A percentile compares a stretch with the other conserved stretches of the same genome.
phyloP scores from a whole-genome alignment of 2,888 invertebrate genomes.

The Drosophila emarginata region DNA sequence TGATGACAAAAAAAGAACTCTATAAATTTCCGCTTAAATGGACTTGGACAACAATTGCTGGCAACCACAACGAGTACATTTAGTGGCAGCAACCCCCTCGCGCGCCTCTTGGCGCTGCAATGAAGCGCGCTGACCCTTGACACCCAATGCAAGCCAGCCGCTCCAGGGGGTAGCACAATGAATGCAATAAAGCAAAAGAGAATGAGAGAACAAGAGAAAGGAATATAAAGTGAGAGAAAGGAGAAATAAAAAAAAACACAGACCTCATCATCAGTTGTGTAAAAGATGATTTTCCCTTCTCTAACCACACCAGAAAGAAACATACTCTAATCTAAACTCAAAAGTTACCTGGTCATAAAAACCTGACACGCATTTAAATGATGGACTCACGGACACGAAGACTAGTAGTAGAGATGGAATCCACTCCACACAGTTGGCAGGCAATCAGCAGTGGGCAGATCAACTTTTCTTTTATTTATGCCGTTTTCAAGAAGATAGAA shows the following conservation, averaged over 20 bases:
- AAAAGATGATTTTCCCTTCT: neutral
- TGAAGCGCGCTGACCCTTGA: constrained; percentile 61
- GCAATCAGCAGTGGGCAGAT: constrained; percentile 44
- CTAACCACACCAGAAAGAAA: neutral
- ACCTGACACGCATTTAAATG: constrained; percentile 70
- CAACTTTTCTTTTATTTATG: constrained; percentile 65
- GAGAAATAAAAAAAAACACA: too few species aligned
- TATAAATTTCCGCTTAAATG: constrained; percentile 25
- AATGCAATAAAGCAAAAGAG: too few species aligned
- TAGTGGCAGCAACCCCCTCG: constrained; percentile 29
- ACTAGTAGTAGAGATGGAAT: neutral
- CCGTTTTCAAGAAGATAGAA: constrained; percentile 71
- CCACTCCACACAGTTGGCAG: constrained; percentile 47
- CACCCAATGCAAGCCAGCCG: constrained; percentile 42
- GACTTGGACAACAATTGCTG: constrained; percentile 1
- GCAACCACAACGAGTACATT: constrained; percentile 13
- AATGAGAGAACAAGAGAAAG: neutral
- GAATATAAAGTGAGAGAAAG: too few species aligned
- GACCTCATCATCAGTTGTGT: neutral
- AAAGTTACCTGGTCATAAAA: constrained; percentile 64
- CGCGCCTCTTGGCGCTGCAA: constrained; percentile 11
- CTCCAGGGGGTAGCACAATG: constrained; percentile 1
- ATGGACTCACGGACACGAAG: constrained; percentile 35
- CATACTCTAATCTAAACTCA: constrained; percentile 32
- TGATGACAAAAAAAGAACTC: constrained; percentile 34